These are phyloP conservation scores for Nemoura dubitans DNA, from an alignment of 2,888 invertebrate genomes.

Conservation along the genomic window DNA sequence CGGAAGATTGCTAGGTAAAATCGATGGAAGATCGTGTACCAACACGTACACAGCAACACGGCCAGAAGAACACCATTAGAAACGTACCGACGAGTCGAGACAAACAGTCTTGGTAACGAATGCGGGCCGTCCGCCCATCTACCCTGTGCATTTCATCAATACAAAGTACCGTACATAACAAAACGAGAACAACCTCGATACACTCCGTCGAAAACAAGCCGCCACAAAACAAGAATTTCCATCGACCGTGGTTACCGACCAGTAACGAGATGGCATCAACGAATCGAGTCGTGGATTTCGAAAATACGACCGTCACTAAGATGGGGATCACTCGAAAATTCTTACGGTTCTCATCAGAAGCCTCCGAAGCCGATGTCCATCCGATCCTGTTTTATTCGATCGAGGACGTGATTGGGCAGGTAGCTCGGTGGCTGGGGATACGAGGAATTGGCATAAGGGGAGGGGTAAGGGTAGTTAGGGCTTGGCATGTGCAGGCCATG, in stretches of 20 bases:
- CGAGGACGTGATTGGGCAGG: slow-evolving; percentile 62
- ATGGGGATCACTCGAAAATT: slow-evolving; percentile 49
- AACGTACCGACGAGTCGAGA: slow-evolving; percentile 15
- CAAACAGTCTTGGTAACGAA: slow-evolving; percentile 37
- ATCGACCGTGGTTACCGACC: slow-evolving; percentile 44
- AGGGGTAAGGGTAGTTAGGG: slow-evolving; percentile 73
- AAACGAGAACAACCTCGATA: slow-evolving; percentile 43
- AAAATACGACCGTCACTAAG: slow-evolving; percentile 52
- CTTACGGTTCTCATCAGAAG: slow-evolving; percentile 58
- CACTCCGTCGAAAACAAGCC: slow-evolving; percentile 40
- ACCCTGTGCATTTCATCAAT: slow-evolving; percentile 52
- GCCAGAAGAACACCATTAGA: slow-evolving; percentile 24
- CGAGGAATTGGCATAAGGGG: slow-evolving; percentile 58
- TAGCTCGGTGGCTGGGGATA: slow-evolving; percentile 57
- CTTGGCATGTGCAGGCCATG: slow-evolving; percentile 73
- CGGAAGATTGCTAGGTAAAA: slow-evolving; percentile 32
- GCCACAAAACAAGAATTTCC: slow-evolving; percentile 46
- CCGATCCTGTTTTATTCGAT: slow-evolving; percentile 62
- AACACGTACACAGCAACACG: slow-evolving; percentile 31
- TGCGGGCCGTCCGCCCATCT: slow-evolving; percentile 51
- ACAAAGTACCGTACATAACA: slow-evolving; percentile 47
- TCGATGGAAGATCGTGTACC: slow-evolving; percentile 38
- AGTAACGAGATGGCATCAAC: slow-evolving; percentile 48
- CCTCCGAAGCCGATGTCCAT: slow-evolving; percentile 64
- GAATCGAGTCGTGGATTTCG: slow-evolving; percentile 51